Evolutionary conservation across 2,113 vertebrate genomes (phyloP).

Genomic region (Callocephalon fimbriatum): DNA sequence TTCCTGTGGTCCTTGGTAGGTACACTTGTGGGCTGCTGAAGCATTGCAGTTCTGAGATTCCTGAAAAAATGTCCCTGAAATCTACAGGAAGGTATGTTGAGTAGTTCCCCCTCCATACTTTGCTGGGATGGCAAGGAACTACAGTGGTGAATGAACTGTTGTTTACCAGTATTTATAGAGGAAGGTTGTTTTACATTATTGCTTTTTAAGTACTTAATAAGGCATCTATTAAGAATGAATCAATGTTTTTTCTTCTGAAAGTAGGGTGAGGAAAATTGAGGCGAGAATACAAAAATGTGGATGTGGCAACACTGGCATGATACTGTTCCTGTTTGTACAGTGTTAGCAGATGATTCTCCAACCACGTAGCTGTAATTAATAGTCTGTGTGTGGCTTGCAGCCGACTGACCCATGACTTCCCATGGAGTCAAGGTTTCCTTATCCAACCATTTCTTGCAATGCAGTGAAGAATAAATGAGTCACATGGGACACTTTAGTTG

Average conservation of each 20-base stretch:
- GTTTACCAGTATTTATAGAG: not conserved
- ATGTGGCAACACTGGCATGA: slow-evolving; percentile 22
- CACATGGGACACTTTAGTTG: not conserved
- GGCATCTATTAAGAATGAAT: slow-evolving; percentile 25
- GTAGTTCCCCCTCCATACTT: not conserved
- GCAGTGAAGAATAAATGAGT: not conserved
- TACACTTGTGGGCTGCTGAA: not conserved
- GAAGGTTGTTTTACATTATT: not conserved
- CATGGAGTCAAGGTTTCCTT: not conserved
- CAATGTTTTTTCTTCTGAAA: not conserved
- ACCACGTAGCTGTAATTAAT: slow-evolving; percentile 26
- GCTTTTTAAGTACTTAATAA: not conserved
- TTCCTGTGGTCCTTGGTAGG: not conserved
- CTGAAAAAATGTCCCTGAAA: not conserved
- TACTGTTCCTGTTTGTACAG: not conserved
- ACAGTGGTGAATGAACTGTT: not conserved
- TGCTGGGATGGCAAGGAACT: not conserved
- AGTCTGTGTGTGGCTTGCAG: slow-evolving; percentile 29
- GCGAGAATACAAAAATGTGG: not conserved
- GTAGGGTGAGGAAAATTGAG: slow-evolving; percentile 11
- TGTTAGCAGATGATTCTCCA: slow-evolving; percentile 14
- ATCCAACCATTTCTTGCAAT: not conserved
- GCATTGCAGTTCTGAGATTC: not conserved
- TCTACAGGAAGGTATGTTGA: not conserved
- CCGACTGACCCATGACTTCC: not conserved